phyloP scores from a whole-genome alignment of 2,797 vertebrate genomes.

The Microctenopoma stevenorrisi region DNA sequence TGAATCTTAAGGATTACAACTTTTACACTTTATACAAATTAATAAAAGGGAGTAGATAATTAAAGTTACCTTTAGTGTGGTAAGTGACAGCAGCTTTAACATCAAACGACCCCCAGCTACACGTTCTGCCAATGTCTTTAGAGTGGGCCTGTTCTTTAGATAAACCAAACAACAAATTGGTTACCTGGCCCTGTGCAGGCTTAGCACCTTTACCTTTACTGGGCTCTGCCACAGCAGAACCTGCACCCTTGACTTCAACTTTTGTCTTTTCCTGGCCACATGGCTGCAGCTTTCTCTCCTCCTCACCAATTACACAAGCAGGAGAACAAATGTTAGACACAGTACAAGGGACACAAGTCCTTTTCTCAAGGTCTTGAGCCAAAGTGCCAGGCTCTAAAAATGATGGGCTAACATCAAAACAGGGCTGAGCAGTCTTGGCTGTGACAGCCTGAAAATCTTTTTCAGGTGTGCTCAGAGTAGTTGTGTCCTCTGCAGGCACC shows the following conservation, averaged over 20 bases:
- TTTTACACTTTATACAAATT: background rate
- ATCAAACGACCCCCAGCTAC: conserved; percentile 93
- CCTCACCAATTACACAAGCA: conserved; percentile 81
- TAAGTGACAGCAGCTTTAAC: conserved; percentile 96
- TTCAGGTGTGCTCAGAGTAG: conserved; percentile 87
- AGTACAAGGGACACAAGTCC: conserved; percentile 89
- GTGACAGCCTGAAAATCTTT: conserved; percentile 83
- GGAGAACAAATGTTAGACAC: conserved; percentile 68
- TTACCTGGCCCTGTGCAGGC: conserved; percentile 85
- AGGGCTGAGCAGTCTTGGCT: conserved; percentile 86
- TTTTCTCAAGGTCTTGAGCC: conserved; percentile 90
- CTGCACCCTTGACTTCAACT: conserved; percentile 84
- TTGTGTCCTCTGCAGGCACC: conserved; percentile 79
- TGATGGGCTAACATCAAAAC: conserved; percentile 85
- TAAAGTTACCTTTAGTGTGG: conserved; percentile 95
- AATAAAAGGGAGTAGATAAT: conserved; percentile 4
- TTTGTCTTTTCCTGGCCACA: conserved; percentile 86
- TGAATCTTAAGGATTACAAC: conserved; percentile 20
- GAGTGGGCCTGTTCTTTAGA: conserved; percentile 90
- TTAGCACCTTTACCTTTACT: conserved; percentile 90
- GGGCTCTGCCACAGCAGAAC: conserved; percentile 86
- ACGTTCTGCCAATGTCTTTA: conserved; percentile 91
- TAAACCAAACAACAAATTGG: conserved; percentile 90
- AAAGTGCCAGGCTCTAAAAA: conserved; percentile 86
- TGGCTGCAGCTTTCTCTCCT: conserved; percentile 84